A percentile compares a stretch with the other conserved stretches of the same genome.
Evolutionary conservation across 2,113 vertebrate genomes (phyloP).

Genomic region (Saimiri boliviensis): DNA sequence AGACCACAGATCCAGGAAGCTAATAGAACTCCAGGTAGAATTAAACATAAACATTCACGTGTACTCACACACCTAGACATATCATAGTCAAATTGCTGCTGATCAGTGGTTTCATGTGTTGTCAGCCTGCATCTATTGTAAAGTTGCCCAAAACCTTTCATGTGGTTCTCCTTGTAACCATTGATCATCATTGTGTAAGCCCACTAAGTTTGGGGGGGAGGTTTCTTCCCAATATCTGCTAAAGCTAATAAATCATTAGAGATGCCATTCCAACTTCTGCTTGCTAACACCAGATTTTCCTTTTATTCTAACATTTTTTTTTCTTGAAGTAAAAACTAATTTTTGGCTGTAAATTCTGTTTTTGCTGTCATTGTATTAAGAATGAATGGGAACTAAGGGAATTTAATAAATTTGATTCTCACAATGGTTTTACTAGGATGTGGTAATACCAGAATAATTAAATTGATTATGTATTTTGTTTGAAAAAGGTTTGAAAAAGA

Average conservation of each 20-base stretch:
- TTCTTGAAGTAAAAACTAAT: conserved; percentile 1
- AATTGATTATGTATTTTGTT: neutral
- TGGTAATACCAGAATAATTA: neutral
- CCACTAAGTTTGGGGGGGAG: neutral
- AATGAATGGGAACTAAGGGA: conserved; percentile 2
- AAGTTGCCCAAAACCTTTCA: neutral
- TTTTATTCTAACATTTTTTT: conserved; percentile 16
- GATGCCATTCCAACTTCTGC: neutral
- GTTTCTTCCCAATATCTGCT: neutral
- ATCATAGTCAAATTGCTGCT: neutral
- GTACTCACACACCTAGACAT: neutral
- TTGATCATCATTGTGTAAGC: neutral
- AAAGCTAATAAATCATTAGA: neutral
- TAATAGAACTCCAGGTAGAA: neutral
- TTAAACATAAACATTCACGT: neutral
- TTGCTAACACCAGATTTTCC: neutral
- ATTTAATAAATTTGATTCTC: neutral
- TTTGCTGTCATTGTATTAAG: neutral
- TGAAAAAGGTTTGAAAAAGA: neutral
- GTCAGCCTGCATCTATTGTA: neutral
- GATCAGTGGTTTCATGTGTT: neutral
- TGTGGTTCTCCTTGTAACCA: neutral
- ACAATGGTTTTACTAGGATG: neutral
- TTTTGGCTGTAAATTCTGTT: conserved; percentile 17
- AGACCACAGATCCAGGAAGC: neutral